Conservation (phyloP, 1,140 invertebrate species). For the Heliconius hewitsoni region DNA sequence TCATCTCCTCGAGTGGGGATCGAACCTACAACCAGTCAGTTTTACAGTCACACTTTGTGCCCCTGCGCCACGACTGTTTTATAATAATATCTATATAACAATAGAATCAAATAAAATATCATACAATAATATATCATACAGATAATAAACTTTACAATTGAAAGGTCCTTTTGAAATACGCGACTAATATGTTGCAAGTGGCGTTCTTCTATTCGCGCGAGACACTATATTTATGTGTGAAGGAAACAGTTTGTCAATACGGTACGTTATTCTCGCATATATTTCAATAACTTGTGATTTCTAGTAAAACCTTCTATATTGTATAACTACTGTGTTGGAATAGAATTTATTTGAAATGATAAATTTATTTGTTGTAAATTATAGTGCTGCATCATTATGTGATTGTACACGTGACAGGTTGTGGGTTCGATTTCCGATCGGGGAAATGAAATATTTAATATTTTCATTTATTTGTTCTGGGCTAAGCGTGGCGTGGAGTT, state of each 20-base stretch:
- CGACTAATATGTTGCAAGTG: conserved; percentile 5
- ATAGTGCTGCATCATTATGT: no score
- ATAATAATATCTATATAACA: no score
- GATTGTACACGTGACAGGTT: no score
- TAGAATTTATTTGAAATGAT: background rate
- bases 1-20: no score
- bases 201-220: conserved; percentile 9
- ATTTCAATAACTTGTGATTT: conserved; percentile 12
- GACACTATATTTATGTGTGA: background rate
- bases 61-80: no score
- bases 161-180: conserved; percentile 5
- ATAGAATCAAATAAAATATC: background rate
- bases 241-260: conserved; percentile 5
- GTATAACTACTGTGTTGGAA: conserved; percentile 1
- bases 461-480: no score
- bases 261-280: background rate
- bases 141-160: background rate
- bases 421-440: no score
- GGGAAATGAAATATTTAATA: no score
- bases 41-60: no score
- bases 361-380: background rate
- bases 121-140: background rate
- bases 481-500: no score
- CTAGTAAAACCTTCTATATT: background rate
- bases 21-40: no score